phyloP scores from a whole-genome alignment of 2,797 vertebrate genomes.

The Oreortyx pictus region DNA sequence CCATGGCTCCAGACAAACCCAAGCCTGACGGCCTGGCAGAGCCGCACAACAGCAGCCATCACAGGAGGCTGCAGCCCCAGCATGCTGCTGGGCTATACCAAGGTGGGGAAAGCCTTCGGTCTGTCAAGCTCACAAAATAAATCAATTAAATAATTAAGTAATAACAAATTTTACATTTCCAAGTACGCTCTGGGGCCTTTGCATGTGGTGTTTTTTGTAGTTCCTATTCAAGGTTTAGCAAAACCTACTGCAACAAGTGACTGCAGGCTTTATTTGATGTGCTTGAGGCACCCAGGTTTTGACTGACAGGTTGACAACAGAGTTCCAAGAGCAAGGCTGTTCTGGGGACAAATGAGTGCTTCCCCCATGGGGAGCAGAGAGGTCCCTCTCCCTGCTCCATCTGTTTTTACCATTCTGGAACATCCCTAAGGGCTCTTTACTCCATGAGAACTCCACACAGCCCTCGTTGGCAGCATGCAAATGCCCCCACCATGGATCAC shows the following conservation, averaged over 20 bases:
- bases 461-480: background rate
- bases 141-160: background rate
- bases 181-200: background rate
- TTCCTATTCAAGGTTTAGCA: background rate
- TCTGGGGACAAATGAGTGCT: background rate
- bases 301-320: background rate
- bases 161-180: background rate
- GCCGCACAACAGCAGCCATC: background rate
- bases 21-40: background rate
- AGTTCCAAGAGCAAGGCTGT: background rate
- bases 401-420: background rate
- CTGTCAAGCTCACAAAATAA: background rate
- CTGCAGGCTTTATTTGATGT: background rate
- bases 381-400: background rate
- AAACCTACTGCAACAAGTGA: background rate
- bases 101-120: background rate
- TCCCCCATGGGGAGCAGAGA: rapidly evolving
- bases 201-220: background rate
- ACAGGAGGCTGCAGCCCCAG: background rate
- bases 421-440: rapidly evolving
- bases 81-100: background rate
- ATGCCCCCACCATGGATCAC: rapidly evolving
- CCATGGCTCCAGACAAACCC: background rate
- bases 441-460: background rate
- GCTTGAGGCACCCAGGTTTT: background rate